Conservation (phyloP, 2,888 invertebrate species). For the Eudemis profundana region DNA sequence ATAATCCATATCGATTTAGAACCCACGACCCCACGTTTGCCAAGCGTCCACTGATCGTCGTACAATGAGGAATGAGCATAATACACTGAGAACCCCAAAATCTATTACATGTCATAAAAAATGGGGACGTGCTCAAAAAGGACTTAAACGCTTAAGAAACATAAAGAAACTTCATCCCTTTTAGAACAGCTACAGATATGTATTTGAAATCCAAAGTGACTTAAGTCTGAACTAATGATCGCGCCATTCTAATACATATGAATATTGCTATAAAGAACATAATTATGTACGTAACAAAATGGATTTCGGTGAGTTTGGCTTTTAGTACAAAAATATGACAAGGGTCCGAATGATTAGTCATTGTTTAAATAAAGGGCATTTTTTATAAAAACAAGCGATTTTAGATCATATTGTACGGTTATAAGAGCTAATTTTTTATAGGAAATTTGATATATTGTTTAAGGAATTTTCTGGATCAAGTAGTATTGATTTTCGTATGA, state of each 20-base stretch:
- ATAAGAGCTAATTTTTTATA: slow-evolving; percentile 6
- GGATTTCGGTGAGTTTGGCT: background rate
- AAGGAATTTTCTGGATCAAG: slow-evolving; percentile 23
- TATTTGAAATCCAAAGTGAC: background rate
- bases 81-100: slow-evolving; percentile 32
- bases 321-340: slow-evolving; percentile 18
- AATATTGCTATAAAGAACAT: background rate
- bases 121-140: background rate
- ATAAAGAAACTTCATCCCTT: slow-evolving; percentile 6
- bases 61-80: slow-evolving; percentile 36
- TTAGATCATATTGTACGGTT: background rate
- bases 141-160: background rate
- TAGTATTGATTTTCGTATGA: slow-evolving; percentile 33
- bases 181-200: background rate
- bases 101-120: slow-evolving; percentile 38
- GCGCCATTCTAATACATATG: background rate
- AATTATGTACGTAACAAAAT: background rate
- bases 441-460: slow-evolving; percentile 29
- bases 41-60: slow-evolving; percentile 25
- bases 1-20: slow-evolving; percentile 26
- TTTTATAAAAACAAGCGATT: slow-evolving; percentile 2
- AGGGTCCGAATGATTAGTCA: slow-evolving; percentile 39
- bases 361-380: slow-evolving; percentile 35
- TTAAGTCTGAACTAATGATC: background rate
- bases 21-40: slow-evolving; percentile 18